Conservation (phyloP, 2,113 vertebrate species). For the Talpa occidentalis region DNA sequence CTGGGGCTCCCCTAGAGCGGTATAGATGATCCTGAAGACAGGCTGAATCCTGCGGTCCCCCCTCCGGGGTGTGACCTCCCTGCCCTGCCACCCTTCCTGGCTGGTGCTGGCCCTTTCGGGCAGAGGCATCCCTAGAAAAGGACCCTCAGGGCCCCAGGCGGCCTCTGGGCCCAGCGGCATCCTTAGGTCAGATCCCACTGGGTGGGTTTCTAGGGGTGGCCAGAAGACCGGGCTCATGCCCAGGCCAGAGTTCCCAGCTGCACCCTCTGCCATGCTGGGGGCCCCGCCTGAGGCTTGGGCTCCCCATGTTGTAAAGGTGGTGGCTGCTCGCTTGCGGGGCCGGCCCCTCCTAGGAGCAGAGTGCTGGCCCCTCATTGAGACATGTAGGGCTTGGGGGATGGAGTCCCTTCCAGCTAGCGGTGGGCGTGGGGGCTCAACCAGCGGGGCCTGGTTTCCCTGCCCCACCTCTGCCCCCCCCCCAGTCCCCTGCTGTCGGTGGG, state of each 20-base stretch:
- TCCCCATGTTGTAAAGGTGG: rapidly evolving
- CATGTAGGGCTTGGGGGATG: rapidly evolving
- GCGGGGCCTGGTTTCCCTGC: not conserved
- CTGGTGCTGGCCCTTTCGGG: too few relatives aligned
- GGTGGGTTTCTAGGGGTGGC: not conserved
- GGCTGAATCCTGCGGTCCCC: not conserved
- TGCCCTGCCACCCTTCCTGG: not conserved
- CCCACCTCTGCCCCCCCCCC: not conserved
- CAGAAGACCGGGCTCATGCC: rapidly evolving
- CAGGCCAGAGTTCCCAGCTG: not conserved
- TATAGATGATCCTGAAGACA: not conserved
- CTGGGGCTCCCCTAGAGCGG: not conserved
- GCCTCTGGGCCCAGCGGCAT: not conserved
- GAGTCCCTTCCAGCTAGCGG: too few relatives aligned
- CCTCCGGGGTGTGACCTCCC: not conserved
- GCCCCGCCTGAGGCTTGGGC: rapidly evolving
- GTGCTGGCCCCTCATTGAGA: not conserved
- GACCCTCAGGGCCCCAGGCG: rapidly evolving
- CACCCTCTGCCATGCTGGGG: too few relatives aligned
- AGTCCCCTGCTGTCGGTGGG: not conserved
- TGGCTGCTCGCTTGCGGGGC: not conserved
- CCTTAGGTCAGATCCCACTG: not conserved
- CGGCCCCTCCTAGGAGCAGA: rapidly evolving
- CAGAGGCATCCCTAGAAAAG: not conserved
- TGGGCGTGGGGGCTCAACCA: not conserved